Base-by-base conservation (phyloP, 2,888 invertebrate species). In the Rosalia funebris region DNA sequence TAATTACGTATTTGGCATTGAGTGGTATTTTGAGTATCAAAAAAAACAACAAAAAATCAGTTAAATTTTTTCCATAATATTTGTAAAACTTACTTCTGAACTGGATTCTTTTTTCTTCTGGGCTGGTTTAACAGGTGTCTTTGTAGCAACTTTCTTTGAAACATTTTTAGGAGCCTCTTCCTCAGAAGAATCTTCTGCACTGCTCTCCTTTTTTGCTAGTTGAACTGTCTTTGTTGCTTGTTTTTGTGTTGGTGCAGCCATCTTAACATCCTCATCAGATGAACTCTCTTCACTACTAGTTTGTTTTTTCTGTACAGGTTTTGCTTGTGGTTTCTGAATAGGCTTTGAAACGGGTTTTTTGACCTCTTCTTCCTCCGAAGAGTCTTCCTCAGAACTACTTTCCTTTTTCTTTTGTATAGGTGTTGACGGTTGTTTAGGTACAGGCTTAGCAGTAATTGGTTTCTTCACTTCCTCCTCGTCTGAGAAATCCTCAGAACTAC, bases 361-460 rank as follows among this genome's bases (percentile, higher is more conserved):
- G 9, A 41, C 39, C 1, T 7, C 50, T 1, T 41, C 37, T 47
- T 36, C 56, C 3, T 44, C 55, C 1, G 55, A 45, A 2, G 55
- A 55, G 17, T 36, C 44, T 14, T 48, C 57, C 5, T 80, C 80
- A 32, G 82, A 82, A 54, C 75, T 75, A 37, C 81, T 81, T 32
- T 81, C 79, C 10, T 55, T 76, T 46, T 45, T 37, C 20, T 56
- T 46, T 14, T 9, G 20, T 2, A 16, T 25, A 2, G 25, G n/a
- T n/a, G n/a, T n/a, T n/a, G n/a, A n/a, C n/a, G n/a, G 36, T 37
- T 20, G 48, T 19, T 31, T 37, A 9, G 12, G 9, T 1, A 15
- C 37, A 15, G 50, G 37, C 25, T 50, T 39, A n/a, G n/a, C 7
- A 12, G 9, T 46, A 10, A 15, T 3, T 14, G 36, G 16, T 37